phyloP scores from a whole-genome alignment of 2,888 invertebrate genomes.

The Agonopterix alstromeriana region DNA sequence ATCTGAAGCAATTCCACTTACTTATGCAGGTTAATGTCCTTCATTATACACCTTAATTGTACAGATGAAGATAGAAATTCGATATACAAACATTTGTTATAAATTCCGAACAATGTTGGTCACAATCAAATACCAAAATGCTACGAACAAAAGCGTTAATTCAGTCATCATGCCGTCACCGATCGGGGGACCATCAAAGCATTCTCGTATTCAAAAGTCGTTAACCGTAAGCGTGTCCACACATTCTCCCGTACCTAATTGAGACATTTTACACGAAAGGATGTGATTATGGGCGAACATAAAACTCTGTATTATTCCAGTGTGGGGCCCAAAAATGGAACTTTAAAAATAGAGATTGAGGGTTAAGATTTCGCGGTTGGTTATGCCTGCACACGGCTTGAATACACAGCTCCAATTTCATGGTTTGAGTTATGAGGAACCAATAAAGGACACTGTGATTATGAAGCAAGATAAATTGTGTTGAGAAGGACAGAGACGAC shows the following conservation, averaged over 20 bases:
- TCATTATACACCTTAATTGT: too few relatives aligned
- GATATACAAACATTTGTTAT: too few relatives aligned
- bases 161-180: slow-evolving; percentile 39
- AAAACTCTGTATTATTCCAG: slow-evolving; percentile 59
- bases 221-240: slow-evolving; percentile 57
- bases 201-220: slow-evolving; percentile 43
- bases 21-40: too few relatives aligned
- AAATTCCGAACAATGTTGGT: not conserved
- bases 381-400: slow-evolving; percentile 19
- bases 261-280: slow-evolving; percentile 72
- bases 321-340: slow-evolving; percentile 34
- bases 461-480: too few relatives aligned
- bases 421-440: not conserved
- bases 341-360: slow-evolving; percentile 55
- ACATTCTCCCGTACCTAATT: slow-evolving; percentile 70
- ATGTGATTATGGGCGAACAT: slow-evolving; percentile 70
- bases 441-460: not conserved
- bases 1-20: too few relatives aligned
- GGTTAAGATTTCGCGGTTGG: slow-evolving; percentile 23
- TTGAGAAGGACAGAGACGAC: too few relatives aligned
- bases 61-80: too few relatives aligned
- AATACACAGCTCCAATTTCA: slow-evolving; percentile 6
- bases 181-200: slow-evolving; percentile 36
- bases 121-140: slow-evolving; percentile 1
- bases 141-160: slow-evolving; percentile 33